Evolutionary conservation across 2,888 invertebrate species (phyloP).

Genomic region (Tenodera sinensis): DNA sequence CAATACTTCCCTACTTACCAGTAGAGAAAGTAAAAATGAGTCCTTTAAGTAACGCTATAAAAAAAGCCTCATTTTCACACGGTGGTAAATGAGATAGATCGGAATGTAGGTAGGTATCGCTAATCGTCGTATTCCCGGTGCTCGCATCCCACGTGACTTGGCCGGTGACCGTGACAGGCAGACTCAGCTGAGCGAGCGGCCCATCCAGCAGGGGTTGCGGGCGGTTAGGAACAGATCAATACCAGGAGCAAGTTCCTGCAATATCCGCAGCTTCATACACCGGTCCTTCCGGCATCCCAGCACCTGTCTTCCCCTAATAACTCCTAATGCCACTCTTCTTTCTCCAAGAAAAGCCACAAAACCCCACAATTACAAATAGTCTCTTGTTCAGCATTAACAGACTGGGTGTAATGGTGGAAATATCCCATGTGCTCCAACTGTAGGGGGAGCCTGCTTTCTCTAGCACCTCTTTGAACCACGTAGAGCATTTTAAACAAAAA

Average conservation of each 20-base stretch:
- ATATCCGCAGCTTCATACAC: not conserved
- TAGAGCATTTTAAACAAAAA: too few relatives aligned
- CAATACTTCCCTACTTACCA: too few relatives aligned
- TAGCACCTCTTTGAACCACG: too few relatives aligned
- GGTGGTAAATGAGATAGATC: not conserved
- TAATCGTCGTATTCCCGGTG: not conserved
- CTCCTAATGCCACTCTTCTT: not conserved
- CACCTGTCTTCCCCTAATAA: not conserved
- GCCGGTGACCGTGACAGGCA: not conserved
- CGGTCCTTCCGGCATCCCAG: not conserved
- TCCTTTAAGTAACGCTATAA: too few relatives aligned
- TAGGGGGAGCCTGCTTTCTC: too few relatives aligned
- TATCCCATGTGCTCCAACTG: too few relatives aligned
- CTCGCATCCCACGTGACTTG: not conserved
- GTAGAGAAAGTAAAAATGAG: too few relatives aligned
- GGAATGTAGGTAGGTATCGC: not conserved
- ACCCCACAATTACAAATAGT: too few relatives aligned
- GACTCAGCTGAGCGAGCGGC: not conserved
- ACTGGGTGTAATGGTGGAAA: too few relatives aligned
- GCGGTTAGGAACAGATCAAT: constrained; percentile 3
- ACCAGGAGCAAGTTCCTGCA: not conserved
- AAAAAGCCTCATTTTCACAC: too few relatives aligned
- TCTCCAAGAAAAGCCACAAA: too few relatives aligned
- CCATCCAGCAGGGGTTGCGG: not conserved
- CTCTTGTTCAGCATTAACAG: too few relatives aligned